These are phyloP conservation scores for Druon quercuslanigerum DNA, from an alignment of 1,140 invertebrate genomes.

Conservation along the genomic window DNA sequence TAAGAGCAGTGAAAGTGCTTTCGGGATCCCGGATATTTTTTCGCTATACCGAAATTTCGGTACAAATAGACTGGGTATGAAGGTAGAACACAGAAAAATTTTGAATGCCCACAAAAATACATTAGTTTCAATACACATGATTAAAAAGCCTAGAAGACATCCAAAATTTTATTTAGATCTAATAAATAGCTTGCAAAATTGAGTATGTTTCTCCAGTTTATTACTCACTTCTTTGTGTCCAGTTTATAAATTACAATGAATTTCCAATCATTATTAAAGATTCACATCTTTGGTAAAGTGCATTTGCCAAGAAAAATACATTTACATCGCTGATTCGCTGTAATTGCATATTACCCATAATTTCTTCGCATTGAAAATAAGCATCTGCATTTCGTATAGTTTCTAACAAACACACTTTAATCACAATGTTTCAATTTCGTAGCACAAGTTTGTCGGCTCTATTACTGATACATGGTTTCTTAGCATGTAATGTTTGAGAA, in stretches of 20 bases:
- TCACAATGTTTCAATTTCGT: constrained; percentile 2
- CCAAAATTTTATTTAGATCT: not conserved
- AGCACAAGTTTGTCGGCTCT: constrained; percentile 11
- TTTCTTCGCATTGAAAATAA: not conserved
- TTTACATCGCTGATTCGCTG: not conserved
- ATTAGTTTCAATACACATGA: too few species aligned
- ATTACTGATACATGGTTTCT: not conserved
- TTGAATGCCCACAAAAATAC: too few species aligned
- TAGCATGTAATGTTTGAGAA: not conserved
- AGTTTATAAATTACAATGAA: constrained; percentile 16
- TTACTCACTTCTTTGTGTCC: constrained; percentile 49
- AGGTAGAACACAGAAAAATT: too few species aligned
- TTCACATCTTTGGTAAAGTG: not conserved
- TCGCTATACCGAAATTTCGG: too few species aligned
- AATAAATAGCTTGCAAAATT: constrained; percentile 58
- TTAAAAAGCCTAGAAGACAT: too few species aligned
- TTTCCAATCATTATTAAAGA: not conserved
- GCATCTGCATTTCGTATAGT: not conserved
- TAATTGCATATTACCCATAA: not conserved
- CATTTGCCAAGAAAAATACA: constrained; percentile 3
- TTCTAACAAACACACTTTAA: constrained; percentile 15
- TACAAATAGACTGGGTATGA: too few species aligned
- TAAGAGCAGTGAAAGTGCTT: too few species aligned
- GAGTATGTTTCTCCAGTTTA: constrained; percentile 59
- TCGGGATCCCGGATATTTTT: too few species aligned